Evolutionary conservation across 2,797 vertebrate genomes (phyloP).

Genomic region (Cheirogaleus major): DNA sequence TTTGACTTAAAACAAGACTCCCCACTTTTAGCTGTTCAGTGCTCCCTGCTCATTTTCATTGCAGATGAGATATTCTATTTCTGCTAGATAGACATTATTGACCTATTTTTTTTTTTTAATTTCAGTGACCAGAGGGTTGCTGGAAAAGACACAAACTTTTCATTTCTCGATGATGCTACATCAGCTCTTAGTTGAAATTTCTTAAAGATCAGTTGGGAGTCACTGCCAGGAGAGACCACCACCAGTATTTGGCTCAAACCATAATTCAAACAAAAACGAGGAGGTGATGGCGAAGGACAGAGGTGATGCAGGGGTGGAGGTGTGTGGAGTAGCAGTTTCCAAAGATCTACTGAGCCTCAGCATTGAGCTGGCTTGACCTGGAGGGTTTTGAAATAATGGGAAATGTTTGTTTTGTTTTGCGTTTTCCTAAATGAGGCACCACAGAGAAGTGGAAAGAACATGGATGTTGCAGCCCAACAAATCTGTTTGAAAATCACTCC

Average conservation of each 20-base stretch:
- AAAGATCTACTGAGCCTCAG: not conserved
- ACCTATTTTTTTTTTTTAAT: not conserved
- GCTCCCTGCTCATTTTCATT: not conserved
- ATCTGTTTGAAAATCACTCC: not conserved
- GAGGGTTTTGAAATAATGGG: not conserved
- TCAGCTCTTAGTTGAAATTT: not conserved
- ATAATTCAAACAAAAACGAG: not conserved
- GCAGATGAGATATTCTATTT: not conserved
- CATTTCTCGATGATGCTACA: not conserved
- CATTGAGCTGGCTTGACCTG: not conserved
- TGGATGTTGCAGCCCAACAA: not conserved
- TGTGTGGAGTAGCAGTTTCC: not conserved
- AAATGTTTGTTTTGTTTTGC: not conserved
- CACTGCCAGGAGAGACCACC: not conserved
- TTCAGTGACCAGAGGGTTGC: not conserved
- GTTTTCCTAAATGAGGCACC: not conserved
- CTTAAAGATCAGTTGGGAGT: not conserved
- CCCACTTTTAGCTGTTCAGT: not conserved
- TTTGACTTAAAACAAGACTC: not conserved
- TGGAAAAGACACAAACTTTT: not conserved
- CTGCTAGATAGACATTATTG: not conserved
- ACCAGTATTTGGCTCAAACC: not conserved
- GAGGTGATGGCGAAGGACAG: not conserved
- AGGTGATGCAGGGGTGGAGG: rapidly evolving
- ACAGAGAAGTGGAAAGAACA: not conserved